Evolutionary conservation across 2,113 vertebrate genomes (phyloP).

Genomic region (Helogale parvula): DNA sequence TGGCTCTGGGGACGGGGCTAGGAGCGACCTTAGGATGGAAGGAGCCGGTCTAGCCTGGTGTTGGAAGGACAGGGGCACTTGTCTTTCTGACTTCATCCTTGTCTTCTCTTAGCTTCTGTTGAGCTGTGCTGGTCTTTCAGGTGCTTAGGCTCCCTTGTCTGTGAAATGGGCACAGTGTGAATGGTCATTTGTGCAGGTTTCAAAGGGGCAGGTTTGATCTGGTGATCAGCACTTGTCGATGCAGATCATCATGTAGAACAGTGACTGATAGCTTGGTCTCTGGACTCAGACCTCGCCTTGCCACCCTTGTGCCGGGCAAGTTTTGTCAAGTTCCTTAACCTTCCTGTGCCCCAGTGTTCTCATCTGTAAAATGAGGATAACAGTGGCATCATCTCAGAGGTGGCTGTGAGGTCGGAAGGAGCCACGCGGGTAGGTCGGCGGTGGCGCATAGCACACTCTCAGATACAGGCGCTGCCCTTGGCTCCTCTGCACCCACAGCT

Average conservation of each 20-base stretch:
- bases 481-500: not conserved
- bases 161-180: not conserved
- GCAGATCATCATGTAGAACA: not conserved
- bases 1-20: not conserved
- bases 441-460: not conserved
- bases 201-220: not conserved
- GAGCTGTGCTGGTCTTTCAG: not conserved
- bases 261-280: not conserved
- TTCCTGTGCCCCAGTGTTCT: not conserved
- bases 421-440: no score
- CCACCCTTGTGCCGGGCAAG: not conserved
- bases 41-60: not conserved
- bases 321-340: not conserved
- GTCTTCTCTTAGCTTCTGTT: not conserved
- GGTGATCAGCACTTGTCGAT: fast-evolving
- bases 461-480: not conserved
- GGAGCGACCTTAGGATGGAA: not conserved
- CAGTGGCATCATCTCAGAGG: not conserved
- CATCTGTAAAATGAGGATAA: not conserved
- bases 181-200: not conserved
- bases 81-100: not conserved
- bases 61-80: not conserved
- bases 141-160: not conserved
- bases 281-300: not conserved
- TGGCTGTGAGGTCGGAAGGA: not conserved